Evolutionary conservation across 2,797 vertebrate genomes (phyloP), one percentile per base, ranked within the genome.

Genomic region (Pantherophis alleghaniensis): DNA sequence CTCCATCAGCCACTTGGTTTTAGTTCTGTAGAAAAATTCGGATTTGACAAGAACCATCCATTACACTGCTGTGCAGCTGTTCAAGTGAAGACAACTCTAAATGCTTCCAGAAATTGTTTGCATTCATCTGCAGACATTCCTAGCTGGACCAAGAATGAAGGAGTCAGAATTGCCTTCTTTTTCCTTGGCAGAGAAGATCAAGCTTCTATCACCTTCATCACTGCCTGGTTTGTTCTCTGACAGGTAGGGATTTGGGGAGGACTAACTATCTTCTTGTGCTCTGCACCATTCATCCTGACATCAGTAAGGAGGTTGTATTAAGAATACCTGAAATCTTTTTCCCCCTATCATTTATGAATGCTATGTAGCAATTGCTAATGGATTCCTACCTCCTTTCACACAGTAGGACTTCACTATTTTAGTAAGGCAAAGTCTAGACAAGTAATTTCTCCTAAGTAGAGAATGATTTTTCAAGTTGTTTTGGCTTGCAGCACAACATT

Each of bases 11-110:
- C 22, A 56, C 57, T 86, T 90, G 57, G 60, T 91, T 66, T 88
- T 94, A 90, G 22, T 93, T 96, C 94, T 95, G 60, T 90, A 93
- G 96, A 94, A 93, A 96, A 95, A 93, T 88, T 87, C 90, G 69
- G 86, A 12, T 95, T 94, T 94, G 96, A 96, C 96, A 96, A 26
- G 95, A 95, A 95, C 95, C 95, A 95, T 96, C 95, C 94, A 94
- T 95, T 95, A 96, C 0, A 42, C 95, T 94, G 93, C 95, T 92
- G 95, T 61, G 96, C 98, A 98, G 98, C 98, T 98, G 98, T 98
- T 98, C 96, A 97, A 95, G 94, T 96, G 96, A 95, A 97, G 98
- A 98, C 98, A 98, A 97, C 97, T 97, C 95, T 94, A 96, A 98
- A 96, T 96, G 97, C 97, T 97, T 97, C 96, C 96, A 97, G 96